Evolutionary conservation across 2,113 vertebrate genomes (phyloP).

Genomic region (Verasper variegatus): DNA sequence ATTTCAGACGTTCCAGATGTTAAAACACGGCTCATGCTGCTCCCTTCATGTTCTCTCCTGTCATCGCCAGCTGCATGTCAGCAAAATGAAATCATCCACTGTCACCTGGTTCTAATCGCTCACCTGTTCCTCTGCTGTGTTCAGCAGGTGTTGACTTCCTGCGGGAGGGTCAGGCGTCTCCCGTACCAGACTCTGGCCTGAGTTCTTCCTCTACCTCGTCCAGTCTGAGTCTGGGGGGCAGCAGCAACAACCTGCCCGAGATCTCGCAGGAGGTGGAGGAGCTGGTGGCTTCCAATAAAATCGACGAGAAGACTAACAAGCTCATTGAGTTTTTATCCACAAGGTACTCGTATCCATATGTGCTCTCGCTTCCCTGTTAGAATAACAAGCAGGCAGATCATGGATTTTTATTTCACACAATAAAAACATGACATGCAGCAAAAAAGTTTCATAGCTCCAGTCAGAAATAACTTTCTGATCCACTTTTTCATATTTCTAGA

Average conservation of each 20-base stretch:
- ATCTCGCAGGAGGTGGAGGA: constrained; percentile 92
- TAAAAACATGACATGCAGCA: not conserved
- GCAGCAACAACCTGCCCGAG: constrained; percentile 93
- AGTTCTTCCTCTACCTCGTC: constrained; percentile 97
- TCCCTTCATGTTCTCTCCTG: not conserved
- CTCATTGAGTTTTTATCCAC: constrained; percentile 97
- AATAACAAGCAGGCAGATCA: not conserved
- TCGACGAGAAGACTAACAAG: constrained; percentile 92
- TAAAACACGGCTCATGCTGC: constrained; percentile 5
- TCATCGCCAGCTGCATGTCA: not conserved
- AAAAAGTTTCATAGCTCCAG: not conserved
- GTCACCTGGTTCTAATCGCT: not conserved
- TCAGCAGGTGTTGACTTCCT: constrained; percentile 92
- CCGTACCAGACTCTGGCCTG: constrained; percentile 93
- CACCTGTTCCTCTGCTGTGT: constrained; percentile 13
- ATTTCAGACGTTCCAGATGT: constrained; percentile 25
- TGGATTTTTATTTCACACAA: no score
- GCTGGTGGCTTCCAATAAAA: constrained; percentile 83
- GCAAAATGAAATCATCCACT: not conserved
- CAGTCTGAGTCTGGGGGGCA: constrained; percentile 94
- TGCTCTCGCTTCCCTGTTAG: not conserved
- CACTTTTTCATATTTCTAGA: constrained; percentile 4
- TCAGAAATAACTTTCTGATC: not conserved
- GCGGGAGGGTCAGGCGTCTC: constrained; percentile 91
- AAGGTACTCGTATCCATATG: constrained; percentile 80